Evolutionary conservation across 2,797 vertebrate species (phyloP), one percentile per base, ranked within the genome.

Genomic region (Lophius americanus): DNA sequence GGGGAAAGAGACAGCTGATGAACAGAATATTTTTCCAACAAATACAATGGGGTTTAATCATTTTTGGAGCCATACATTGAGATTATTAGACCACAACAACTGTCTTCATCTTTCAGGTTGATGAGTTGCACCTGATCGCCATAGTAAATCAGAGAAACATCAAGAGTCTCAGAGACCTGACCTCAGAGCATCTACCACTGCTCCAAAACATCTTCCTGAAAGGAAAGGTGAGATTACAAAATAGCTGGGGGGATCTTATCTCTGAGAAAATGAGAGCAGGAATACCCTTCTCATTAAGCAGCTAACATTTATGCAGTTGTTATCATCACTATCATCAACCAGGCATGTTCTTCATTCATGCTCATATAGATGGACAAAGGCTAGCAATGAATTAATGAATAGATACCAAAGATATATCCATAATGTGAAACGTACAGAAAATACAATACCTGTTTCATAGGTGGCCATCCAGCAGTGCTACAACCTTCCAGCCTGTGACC

Each of bases 41-140:
- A 23, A 23, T 23, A 23, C 23, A 23, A 23, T 23, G 23, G 23
- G 23, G 23, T 23, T 23, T 23, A 23, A 23, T 23, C 23, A 23
- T 23, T 23, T 23, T 23, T 23, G 23, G 23, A 23, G 23, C 23
- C 23, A 23, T 23, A 23, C 23, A 23, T 23, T 23, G 23, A 23
- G 23, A 23, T 23, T 23, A 23, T 23, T 23, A 23, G 23, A 37
- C 56, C 6, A 5, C 12, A 11, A 2, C 3, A 13, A 35, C 5
- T 47, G 9, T 57, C 35, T 43, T 73, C 14, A 35, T 71, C 39
- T 37, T 72, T 36, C 89, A 99, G 97, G 71, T 95, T 0, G 95
- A 98, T 13, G 93, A 99, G 76, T 92, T 99, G 60, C 97, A 99
- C 85, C 88, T 99, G 78, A 95, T 99, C 0, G 97, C 96, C 50